Evolutionary conservation across 2,888 invertebrate genomes (phyloP).

Genomic region (Malacosoma neustria): DNA sequence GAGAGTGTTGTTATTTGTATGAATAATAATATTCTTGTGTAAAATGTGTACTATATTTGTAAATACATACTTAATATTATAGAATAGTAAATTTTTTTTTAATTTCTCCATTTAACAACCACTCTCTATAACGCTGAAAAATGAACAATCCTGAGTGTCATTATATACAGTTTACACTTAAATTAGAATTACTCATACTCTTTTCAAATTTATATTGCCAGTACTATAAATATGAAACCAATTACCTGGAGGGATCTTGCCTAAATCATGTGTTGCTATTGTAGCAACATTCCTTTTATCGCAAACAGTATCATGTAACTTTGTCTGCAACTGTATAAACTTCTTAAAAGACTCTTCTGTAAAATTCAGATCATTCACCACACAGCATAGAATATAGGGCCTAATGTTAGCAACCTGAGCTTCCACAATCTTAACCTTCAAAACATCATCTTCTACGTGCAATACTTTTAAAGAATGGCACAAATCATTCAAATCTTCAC

Average conservation of each 20-base stretch:
- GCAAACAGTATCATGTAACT: constrained; percentile 83
- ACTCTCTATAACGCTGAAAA: no score
- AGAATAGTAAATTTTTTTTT: no score
- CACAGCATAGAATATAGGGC: constrained; percentile 83
- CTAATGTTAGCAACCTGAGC: constrained; percentile 76
- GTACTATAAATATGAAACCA: no score
- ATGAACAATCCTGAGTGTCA: no score
- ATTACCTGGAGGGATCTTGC: constrained; percentile 75
- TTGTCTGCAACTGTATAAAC: constrained; percentile 87
- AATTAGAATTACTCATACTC: no score
- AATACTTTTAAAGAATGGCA: constrained; percentile 55
- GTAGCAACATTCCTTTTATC: constrained; percentile 85
- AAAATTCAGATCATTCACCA: constrained; percentile 78
- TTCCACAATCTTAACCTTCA: constrained; percentile 69
- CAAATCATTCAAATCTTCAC: constrained; percentile 36
- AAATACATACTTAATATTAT: no score
- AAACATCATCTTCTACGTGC: constrained; percentile 63
- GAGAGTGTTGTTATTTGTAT: no score
- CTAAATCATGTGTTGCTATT: constrained; percentile 88
- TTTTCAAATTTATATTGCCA: no score
- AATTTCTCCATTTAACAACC: no score
- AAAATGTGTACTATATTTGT: no score
- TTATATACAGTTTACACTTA: no score
- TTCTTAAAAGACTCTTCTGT: constrained; percentile 79
- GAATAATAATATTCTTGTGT: no score